Conservation (phyloP, 2,888 invertebrate species). For the Eristalis intricaria region DNA sequence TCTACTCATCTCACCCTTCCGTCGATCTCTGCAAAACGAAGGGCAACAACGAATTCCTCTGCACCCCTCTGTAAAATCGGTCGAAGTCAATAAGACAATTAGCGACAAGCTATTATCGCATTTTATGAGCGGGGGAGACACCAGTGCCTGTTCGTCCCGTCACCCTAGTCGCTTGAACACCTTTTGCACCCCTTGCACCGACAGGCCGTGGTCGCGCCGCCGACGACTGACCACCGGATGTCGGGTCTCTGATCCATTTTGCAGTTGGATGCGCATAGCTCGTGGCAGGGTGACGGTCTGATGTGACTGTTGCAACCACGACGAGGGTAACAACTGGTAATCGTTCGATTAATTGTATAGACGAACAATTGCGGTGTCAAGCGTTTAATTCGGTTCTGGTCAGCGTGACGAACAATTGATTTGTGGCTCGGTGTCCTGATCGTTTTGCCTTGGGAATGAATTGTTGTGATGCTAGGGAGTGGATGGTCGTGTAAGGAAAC, state of each 20-base stretch:
- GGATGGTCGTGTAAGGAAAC: not conserved
- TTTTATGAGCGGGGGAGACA: conserved; percentile 45
- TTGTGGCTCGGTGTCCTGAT: conserved; percentile 18
- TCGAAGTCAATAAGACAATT: conserved; percentile 68
- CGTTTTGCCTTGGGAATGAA: not conserved
- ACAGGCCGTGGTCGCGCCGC: not conserved
- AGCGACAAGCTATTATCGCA: conserved; percentile 71
- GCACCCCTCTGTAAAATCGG: conserved; percentile 7
- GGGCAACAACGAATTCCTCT: not conserved
- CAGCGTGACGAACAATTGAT: conserved; percentile 54
- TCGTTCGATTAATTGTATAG: conserved; percentile 68
- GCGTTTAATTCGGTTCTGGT: conserved; percentile 60
- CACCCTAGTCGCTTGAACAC: conserved; percentile 40
- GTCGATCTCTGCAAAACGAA: not conserved
- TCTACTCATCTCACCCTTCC: not conserved
- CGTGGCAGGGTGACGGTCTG: not conserved
- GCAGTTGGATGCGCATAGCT: conserved; percentile 52
- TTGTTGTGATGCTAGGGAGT: not conserved
- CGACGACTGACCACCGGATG: not conserved
- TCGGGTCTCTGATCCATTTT: conserved; percentile 34
- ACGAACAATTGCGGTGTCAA: conserved; percentile 57
- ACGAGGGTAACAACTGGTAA: conserved; percentile 58
- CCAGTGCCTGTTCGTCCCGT: too few species aligned
- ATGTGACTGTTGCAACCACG: not conserved
- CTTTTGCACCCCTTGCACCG: conserved; percentile 47